A percentile compares a stretch with the other conserved stretches of the same genome.
phyloP scores from a whole-genome alignment of 2,888 invertebrate species.

The Ormia ochracea region DNA sequence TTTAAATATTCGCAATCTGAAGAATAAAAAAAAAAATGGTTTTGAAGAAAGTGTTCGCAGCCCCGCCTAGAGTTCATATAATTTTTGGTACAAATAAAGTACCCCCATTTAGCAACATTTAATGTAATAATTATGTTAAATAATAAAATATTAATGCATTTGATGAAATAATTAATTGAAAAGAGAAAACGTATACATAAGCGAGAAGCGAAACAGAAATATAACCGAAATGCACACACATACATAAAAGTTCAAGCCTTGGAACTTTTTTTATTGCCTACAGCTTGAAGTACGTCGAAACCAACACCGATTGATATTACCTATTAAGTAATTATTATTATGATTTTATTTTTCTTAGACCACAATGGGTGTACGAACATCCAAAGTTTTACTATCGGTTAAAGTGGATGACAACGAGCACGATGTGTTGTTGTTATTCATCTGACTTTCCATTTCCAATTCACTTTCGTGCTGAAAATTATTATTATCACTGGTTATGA shows the following conservation, averaged over 20 bases:
- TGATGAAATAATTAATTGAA: neutral
- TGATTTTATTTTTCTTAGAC: slow-evolving; percentile 65
- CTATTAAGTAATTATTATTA: slow-evolving; percentile 41
- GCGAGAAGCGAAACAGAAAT: neutral
- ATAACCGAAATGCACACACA: too few species aligned
- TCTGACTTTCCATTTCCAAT: slow-evolving; percentile 57
- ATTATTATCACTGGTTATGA: slow-evolving; percentile 46
- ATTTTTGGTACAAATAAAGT: too few species aligned
- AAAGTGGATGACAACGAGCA: slow-evolving; percentile 73
- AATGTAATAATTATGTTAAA: too few species aligned
- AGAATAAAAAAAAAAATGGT: too few species aligned
- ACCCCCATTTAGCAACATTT: too few species aligned
- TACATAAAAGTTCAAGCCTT: neutral
- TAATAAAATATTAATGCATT: neutral
- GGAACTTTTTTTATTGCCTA: neutral
- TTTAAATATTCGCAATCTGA: too few species aligned
- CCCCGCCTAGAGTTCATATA: too few species aligned
- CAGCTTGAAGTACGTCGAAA: slow-evolving; percentile 49
- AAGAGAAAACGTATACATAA: neutral
- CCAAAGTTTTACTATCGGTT: slow-evolving; percentile 75
- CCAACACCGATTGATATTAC: slow-evolving; percentile 50
- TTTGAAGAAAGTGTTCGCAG: too few species aligned
- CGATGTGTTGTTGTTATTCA: slow-evolving; percentile 72
- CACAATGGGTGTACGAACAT: slow-evolving; percentile 75
- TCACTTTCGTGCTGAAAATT: slow-evolving; percentile 39